These are phyloP conservation scores for Nemoura dubitans DNA, from an alignment of 2,888 invertebrate species.

Conservation along the genomic window DNA sequence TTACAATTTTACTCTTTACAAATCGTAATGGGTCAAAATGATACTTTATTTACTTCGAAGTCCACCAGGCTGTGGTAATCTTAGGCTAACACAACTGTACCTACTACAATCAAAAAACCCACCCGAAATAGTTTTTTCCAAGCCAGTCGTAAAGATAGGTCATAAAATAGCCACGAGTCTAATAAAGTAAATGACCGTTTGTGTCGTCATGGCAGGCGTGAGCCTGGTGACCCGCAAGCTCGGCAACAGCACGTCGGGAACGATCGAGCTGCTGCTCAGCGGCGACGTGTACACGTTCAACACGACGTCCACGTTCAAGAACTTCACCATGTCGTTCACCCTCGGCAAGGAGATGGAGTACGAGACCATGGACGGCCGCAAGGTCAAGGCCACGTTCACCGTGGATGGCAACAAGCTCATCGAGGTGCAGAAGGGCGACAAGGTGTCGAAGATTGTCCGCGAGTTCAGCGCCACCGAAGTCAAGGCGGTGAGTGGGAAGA, in stretches of 20 bases:
- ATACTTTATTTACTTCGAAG: too few species aligned
- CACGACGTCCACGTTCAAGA: slow-evolving; percentile 90
- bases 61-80: too few species aligned
- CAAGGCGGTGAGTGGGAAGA: slow-evolving; percentile 76
- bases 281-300: slow-evolving; percentile 80
- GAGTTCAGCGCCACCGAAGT: slow-evolving; percentile 79
- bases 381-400: slow-evolving; percentile 77
- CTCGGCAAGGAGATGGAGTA: slow-evolving; percentile 89
- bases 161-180: too few species aligned
- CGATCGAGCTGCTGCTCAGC: slow-evolving; percentile 77
- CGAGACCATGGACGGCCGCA: slow-evolving; percentile 89
- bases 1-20: too few species aligned
- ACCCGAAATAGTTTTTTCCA: too few species aligned
- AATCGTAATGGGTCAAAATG: too few species aligned
- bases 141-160: too few species aligned
- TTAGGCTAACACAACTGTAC: too few species aligned
- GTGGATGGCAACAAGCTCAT: slow-evolving; percentile 82
- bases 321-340: slow-evolving; percentile 82
- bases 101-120: too few species aligned
- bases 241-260: slow-evolving; percentile 83
- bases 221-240: slow-evolving; percentile 87
- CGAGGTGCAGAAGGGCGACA: slow-evolving; percentile 75
- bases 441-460: slow-evolving; percentile 73
- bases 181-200: too few species aligned
- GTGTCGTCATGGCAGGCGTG: slow-evolving; percentile 71